Base-by-base conservation (phyloP, 1,140 invertebrate genomes). In the Drosophila bocki region DNA sequence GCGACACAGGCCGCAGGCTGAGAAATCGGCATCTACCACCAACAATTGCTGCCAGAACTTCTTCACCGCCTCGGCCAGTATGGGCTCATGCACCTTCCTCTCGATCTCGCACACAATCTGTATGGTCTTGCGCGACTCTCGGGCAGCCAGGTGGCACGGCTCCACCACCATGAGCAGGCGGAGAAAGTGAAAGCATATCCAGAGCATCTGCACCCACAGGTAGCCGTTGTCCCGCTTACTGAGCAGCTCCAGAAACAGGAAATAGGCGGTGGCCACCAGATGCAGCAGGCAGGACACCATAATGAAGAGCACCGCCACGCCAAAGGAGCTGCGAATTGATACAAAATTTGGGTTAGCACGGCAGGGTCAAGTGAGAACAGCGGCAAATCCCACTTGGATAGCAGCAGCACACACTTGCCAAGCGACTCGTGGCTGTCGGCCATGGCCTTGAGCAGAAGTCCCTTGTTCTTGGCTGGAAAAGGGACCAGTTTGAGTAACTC, bases 221-320 rank as follows among this genome's bases (percentile, higher is more conserved):
- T 84, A 94, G 56, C 91, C 91, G 75, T 75, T 91, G 76, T 93
- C 83, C 37, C 81, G 76, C 74, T 80, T 93, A 15, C 88, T 92
- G n/a, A 93, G 86, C 22, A 95, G 92, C 82, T 96, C 95, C 83
- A 95, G 93, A 51, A 96, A 95, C 2, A 96, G 92, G 83, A 96
- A 96, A 82, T 96, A 96, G 0, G 95, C 95, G 1, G 96, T 96
- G 15, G 96, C 95, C 17, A 96, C 95, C 15, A 96, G 91, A 77
- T 96, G 96, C 67, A 96, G 93, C 37, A 96, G 82, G 44, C 95
- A 96, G 1, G 95, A 95, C 15, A 96, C 93, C 4, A 95, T 93
- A 9, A 95, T 94, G 2, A 95, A 93, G 1, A 96, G 91, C 29
- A 95, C 93, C 0, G 95, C 94, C 0, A 95, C 76, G 1, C 95